Evolutionary conservation across 2,888 invertebrate species (phyloP), one percentile per base, ranked within the genome.

Genomic region (Sclerodermus sp.): DNA sequence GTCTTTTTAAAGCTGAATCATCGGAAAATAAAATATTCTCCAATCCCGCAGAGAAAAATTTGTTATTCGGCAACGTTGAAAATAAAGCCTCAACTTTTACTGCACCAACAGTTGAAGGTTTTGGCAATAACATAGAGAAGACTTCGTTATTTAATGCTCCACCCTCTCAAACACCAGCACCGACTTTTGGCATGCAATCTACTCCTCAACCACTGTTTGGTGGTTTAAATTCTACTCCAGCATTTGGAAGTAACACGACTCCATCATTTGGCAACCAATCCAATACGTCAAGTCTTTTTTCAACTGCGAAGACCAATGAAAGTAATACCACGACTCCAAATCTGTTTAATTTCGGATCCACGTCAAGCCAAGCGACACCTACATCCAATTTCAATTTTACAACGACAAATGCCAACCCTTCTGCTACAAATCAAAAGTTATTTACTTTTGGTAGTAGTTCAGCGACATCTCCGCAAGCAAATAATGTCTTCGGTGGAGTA

Each of bases 291-390:
- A 61, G 47, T 31, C 66, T 70, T 12, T 74, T 72, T 18, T 44
- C 62, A 9, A 51, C 62, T 4, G 48, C 66, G 1, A 66, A 68
- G 23, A 43, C 63, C 3, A 42, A 36, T 1, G 68, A 67, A 39
- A 58, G 50, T 16, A 49, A 49, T 0, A 36, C 58, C 3, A 30
- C 57, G 30, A 61, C 2, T 51, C n/a, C 60, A 42, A 64, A 53
- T 6, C 39, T 73, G n/a, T 76, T 75, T 29, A 61, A 64, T 0
- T 75, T 76, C 31, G 71, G 70, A 2, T 58, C 66, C 1, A 45
- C 62, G 2, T 45, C 53, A 29, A 23, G 23, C 23, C 23, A 23
- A 8, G 8, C 23, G 23, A 47, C 61, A 37, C 43, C 67, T 14
- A 23, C 23, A 8, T 3, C 23, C 8, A 23, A 23, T 8, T 23